Evolutionary conservation across 2,888 invertebrate species (phyloP).

Genomic region (Drosophila yooni): DNA sequence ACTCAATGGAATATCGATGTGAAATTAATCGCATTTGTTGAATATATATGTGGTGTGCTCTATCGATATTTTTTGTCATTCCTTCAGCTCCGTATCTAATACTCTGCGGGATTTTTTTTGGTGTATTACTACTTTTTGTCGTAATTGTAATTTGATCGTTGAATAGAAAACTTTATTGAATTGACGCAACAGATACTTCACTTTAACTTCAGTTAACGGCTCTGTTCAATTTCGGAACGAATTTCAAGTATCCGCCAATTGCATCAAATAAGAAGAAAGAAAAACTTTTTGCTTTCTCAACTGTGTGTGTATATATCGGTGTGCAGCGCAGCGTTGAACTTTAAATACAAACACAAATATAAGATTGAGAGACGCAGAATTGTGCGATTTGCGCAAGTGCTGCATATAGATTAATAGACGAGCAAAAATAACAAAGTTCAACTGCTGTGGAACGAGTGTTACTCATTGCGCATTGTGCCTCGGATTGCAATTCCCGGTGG

Average conservation of each 20-base stretch:
- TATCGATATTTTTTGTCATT: conserved; percentile 39
- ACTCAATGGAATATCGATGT: conserved; percentile 3
- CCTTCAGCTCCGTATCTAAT: conserved; percentile 47
- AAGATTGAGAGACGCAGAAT: conserved; percentile 19
- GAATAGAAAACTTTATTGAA: conserved; percentile 19
- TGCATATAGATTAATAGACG: conserved; percentile 12
- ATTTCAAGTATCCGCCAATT: conserved; percentile 37
- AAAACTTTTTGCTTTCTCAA: conserved; percentile 33
- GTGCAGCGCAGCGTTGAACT: conserved; percentile 47
- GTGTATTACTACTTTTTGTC: conserved; percentile 54
- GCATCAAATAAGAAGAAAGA: conserved; percentile 34
- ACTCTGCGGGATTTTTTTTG: conserved; percentile 57
- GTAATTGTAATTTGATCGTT: conserved; percentile 59
- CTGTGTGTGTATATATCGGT: conserved; percentile 6
- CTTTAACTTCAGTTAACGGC: neutral
- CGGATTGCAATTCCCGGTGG: conserved; percentile 18
- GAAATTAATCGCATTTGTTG: neutral
- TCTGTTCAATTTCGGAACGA: neutral
- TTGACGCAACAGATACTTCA: neutral
- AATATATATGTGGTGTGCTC: too few relatives aligned
- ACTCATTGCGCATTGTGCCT: conserved; percentile 17
- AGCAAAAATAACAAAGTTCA: conserved; percentile 8
- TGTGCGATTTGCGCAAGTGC: conserved; percentile 24
- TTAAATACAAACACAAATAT: conserved; percentile 50
- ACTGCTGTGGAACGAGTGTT: neutral